Conservation (phyloP, 2,888 invertebrate species). For the Tetragnatha montana region DNA sequence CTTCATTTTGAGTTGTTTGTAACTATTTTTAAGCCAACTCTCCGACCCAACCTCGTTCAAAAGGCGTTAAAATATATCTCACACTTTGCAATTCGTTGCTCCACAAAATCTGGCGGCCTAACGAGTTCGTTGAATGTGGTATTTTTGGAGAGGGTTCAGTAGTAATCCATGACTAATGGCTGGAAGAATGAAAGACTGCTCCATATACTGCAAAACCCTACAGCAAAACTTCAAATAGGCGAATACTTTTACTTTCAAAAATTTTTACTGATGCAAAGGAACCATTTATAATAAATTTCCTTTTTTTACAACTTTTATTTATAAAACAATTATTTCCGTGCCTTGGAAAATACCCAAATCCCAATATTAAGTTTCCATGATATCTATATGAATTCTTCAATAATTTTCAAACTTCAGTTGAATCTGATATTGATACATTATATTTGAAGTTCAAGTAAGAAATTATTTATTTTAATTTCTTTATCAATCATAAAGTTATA, state of each 20-base stretch:
- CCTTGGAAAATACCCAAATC: too few species aligned
- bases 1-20: neutral
- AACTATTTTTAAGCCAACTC: neutral
- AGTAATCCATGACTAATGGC: neutral
- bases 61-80: conserved; percentile 24
- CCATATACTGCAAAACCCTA: neutral
- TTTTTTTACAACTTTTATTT: too few species aligned
- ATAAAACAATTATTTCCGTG: too few species aligned
- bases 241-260: neutral
- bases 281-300: too few species aligned
- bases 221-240: neutral
- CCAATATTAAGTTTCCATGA: too few species aligned
- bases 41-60: neutral
- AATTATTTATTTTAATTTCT: too few species aligned
- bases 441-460: too few species aligned
- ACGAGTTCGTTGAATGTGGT: conserved; percentile 1
- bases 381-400: too few species aligned
- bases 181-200: conserved; percentile 8
- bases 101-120: conserved; percentile 19
- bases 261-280: neutral
- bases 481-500: too few species aligned
- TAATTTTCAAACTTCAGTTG: too few species aligned
- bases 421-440: too few species aligned
- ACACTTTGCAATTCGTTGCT: conserved; percentile 9
- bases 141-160: conserved; percentile 13